These are phyloP conservation scores for Empidonax alnorum DNA, from an alignment of 2,113 vertebrate genomes.

Conservation along the genomic window DNA sequence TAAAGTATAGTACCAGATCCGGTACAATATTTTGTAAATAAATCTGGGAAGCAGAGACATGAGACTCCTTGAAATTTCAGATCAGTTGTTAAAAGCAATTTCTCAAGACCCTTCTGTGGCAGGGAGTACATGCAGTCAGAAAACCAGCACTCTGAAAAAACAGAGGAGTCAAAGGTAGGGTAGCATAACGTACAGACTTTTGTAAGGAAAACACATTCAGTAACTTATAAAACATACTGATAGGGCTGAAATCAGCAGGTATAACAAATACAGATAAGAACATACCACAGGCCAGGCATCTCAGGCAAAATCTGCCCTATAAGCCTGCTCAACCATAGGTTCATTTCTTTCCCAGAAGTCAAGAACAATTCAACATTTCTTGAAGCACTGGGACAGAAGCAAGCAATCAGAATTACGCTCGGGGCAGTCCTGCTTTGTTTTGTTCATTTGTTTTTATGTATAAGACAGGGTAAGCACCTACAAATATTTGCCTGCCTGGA, in stretches of 20 bases:
- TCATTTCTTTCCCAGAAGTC: neutral
- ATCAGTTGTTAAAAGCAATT: neutral
- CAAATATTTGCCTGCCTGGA: neutral
- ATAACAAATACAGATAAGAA: neutral
- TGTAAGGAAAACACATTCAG: neutral
- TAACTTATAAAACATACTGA: neutral
- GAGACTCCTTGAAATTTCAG: neutral
- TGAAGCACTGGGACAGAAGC: neutral
- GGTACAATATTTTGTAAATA: neutral
- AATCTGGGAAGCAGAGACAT: neutral
- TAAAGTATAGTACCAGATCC: neutral
- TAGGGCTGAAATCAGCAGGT: neutral
- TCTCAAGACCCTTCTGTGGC: neutral
- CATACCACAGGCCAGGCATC: neutral
- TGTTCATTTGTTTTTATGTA: neutral
- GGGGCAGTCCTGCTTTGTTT: neutral
- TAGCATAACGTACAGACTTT: neutral
- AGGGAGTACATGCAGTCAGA: neutral
- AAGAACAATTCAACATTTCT: neutral
- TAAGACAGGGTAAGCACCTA: neutral
- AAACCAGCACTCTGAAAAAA: neutral
- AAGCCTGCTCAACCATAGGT: neutral
- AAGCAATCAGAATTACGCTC: neutral
- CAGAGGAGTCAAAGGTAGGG: neutral
- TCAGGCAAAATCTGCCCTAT: neutral